Evolutionary conservation across 2,113 vertebrate species (phyloP).

Genomic region (Coryphaenoides rupestris): DNA sequence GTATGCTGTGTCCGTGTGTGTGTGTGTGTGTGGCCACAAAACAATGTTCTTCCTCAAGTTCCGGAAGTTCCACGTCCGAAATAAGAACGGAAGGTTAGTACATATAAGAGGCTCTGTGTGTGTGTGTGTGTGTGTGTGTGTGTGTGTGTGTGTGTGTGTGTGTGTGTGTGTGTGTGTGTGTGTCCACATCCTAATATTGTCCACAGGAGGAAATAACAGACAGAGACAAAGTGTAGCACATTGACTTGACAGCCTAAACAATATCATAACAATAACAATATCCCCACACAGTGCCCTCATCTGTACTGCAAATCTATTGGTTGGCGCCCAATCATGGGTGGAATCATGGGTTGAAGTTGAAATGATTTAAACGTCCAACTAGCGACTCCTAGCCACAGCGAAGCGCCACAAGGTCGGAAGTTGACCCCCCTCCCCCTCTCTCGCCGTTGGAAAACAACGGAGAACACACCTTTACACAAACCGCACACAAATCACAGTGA

Average conservation of each 20-base stretch:
- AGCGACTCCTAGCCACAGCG: too few relatives aligned
- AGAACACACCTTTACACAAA: too few relatives aligned
- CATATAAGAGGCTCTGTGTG: slow-evolving; percentile 12
- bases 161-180: slow-evolving; percentile 3
- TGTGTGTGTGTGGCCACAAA: neutral
- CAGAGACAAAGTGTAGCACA: slow-evolving; percentile 49
- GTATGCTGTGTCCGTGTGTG: neutral
- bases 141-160: slow-evolving; percentile 9
- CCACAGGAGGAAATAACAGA: slow-evolving; percentile 51
- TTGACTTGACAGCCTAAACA: slow-evolving; percentile 13
- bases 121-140: slow-evolving; percentile 14
- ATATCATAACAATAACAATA: neutral
- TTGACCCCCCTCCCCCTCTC: too few relatives aligned
- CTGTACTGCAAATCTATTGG: neutral
- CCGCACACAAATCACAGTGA: too few relatives aligned
- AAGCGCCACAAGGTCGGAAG: too few relatives aligned
- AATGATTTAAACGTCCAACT: too few relatives aligned
- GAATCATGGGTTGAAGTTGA: too few relatives aligned
- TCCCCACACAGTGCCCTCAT: too few relatives aligned
- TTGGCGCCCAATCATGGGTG: too few relatives aligned
- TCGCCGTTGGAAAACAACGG: too few relatives aligned
- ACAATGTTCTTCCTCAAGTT: neutral
- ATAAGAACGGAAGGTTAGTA: neutral
- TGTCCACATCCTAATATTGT: slow-evolving; percentile 30
- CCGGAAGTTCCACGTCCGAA: neutral